Evolutionary conservation across 1,140 invertebrate species (phyloP).

Genomic region (Microplitis mediator): DNA sequence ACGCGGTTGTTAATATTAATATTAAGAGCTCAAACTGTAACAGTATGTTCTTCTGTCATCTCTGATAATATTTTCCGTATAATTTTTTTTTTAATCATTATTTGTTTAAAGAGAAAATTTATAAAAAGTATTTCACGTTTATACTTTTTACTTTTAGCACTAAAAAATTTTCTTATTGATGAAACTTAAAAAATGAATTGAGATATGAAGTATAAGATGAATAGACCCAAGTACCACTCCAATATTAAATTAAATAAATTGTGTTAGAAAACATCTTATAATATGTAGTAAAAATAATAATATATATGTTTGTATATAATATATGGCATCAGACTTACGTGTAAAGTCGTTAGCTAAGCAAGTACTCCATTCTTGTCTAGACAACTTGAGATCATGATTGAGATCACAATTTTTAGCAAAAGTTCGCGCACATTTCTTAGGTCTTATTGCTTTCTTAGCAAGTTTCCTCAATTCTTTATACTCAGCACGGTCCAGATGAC

Average conservation of each 20-base stretch:
- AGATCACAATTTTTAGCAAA: slow-evolving; percentile 86
- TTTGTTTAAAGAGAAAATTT: too few relatives aligned
- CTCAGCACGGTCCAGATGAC: slow-evolving; percentile 76
- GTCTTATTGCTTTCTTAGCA: slow-evolving; percentile 84
- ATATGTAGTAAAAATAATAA: background rate
- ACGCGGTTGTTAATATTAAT: too few relatives aligned
- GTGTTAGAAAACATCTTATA: background rate
- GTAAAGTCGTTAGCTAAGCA: slow-evolving; percentile 76
- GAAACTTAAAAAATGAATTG: too few relatives aligned
- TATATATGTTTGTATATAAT: background rate
- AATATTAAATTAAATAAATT: background rate
- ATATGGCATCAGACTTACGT: slow-evolving; percentile 53
- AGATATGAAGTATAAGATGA: too few relatives aligned
- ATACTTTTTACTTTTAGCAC: too few relatives aligned
- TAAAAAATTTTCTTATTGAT: too few relatives aligned
- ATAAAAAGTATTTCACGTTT: too few relatives aligned
- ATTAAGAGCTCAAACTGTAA: too few relatives aligned
- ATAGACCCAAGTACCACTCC: too few relatives aligned
- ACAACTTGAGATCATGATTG: slow-evolving; percentile 77
- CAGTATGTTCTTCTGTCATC: too few relatives aligned
- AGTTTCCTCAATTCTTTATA: slow-evolving; percentile 79
- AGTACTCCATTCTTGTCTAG: slow-evolving; percentile 80
- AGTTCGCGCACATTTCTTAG: slow-evolving; percentile 84
- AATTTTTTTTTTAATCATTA: too few relatives aligned
- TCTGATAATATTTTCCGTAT: too few relatives aligned